phyloP scores from a whole-genome alignment of 2,797 vertebrate species.

The Ptychobarbus kaznakovi region DNA sequence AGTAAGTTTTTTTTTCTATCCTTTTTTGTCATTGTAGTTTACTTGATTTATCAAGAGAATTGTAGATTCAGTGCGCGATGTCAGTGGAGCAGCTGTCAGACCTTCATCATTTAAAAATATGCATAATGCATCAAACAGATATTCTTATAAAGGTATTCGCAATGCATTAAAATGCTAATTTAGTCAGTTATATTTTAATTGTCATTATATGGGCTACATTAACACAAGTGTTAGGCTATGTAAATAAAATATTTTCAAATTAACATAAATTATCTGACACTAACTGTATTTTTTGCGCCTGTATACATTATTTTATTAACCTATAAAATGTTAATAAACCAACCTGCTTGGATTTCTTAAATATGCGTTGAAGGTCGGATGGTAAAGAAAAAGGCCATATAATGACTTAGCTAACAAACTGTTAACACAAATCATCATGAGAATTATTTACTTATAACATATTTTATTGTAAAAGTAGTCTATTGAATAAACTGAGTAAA shows the following conservation, averaged over 20 bases:
- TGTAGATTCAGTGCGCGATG: not conserved
- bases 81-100: not conserved
- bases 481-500: not conserved
- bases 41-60: not conserved
- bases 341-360: not conserved
- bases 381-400: not conserved
- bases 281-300: not conserved
- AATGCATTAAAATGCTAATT: not conserved
- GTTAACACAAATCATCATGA: not conserved
- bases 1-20: slow-evolving; percentile 74
- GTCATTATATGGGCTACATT: not conserved
- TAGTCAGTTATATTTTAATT: not conserved
- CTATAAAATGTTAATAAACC: not conserved
- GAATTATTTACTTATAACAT: too few species aligned
- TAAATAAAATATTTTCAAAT: not conserved
- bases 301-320: not conserved
- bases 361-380: not conserved
- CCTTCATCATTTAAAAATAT: not conserved
- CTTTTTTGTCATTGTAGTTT: not conserved
- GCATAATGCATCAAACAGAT: not conserved
- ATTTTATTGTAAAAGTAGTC: not conserved
- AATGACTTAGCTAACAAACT: not conserved
- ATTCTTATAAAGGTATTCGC: not conserved
- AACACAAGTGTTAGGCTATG: too few species aligned
- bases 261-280: not conserved